phyloP scores from a whole-genome alignment of 2,113 vertebrate species.

The Onychorhynchus coronatus region DNA sequence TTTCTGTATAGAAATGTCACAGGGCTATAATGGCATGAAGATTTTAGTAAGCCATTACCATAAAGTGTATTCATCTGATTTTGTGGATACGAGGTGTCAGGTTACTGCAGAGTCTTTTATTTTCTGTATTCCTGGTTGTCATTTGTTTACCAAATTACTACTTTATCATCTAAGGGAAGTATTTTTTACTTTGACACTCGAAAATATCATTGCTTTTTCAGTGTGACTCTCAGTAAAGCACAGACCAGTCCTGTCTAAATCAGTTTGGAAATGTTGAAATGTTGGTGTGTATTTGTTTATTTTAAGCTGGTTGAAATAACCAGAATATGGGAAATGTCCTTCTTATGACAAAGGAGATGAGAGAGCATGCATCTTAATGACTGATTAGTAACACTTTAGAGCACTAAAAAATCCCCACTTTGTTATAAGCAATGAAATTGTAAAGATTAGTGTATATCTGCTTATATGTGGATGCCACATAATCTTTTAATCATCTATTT shows the following conservation, averaged over 20 bases:
- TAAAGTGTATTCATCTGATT: background rate
- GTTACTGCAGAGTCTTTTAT: background rate
- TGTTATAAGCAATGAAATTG: background rate
- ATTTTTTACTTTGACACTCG: background rate
- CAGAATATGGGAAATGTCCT: background rate
- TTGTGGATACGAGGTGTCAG: background rate
- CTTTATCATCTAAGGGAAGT: background rate
- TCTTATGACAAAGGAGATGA: background rate
- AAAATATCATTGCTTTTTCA: background rate
- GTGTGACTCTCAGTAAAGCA: fast-evolving
- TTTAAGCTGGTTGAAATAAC: background rate
- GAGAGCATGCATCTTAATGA: background rate
- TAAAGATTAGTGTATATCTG: background rate
- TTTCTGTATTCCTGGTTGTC: background rate
- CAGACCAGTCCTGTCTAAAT: background rate
- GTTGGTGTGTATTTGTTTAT: background rate
- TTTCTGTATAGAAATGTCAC: background rate
- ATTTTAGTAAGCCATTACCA: background rate
- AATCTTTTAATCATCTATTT: background rate
- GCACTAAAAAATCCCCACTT: background rate
- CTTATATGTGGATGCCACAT: background rate
- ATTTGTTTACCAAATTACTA: background rate
- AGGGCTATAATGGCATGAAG: background rate
- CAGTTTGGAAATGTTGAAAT: background rate
- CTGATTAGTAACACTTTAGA: background rate